A percentile compares a stretch with the other conserved stretches of the same genome.
Evolutionary conservation across 2,113 vertebrate species (phyloP).

Genomic region (Bos javanicus): DNA sequence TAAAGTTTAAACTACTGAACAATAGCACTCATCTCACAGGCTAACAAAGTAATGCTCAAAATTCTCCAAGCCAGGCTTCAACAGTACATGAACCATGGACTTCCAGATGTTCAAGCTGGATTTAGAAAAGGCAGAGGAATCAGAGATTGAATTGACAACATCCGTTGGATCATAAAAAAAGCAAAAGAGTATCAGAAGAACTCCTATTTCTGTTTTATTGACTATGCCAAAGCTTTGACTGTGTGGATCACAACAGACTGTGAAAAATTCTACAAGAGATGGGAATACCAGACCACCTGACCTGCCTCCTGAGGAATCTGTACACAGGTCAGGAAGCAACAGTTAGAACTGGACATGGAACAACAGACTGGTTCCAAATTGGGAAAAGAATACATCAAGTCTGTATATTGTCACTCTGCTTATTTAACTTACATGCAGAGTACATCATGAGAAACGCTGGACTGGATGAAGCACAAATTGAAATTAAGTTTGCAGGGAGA

Average conservation of each 20-base stretch:
- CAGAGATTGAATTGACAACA: not conserved
- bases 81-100: not conserved
- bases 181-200: not conserved
- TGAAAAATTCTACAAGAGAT: not conserved
- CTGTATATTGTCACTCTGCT: not conserved
- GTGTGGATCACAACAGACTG: not conserved
- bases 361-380: not conserved
- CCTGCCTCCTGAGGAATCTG: not conserved
- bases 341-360: not conserved
- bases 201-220: not conserved
- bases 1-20: not conserved
- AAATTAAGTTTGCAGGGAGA: not conserved
- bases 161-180: fast-evolving
- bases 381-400: not conserved
- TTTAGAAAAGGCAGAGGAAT: not conserved
- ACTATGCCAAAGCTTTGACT: not conserved
- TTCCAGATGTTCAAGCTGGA: not conserved
- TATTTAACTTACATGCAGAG: not conserved
- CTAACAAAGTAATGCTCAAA: not conserved
- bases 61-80: not conserved
- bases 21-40: not conserved
- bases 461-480: not conserved
- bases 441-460: not conserved
- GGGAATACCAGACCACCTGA: not conserved
- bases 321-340: not conserved